Percentiles rank a stretch among this genome's conserved stretches.
Evolutionary conservation across 2,888 invertebrate species (phyloP).

Genomic region (Ichneumoninae sp.): DNA sequence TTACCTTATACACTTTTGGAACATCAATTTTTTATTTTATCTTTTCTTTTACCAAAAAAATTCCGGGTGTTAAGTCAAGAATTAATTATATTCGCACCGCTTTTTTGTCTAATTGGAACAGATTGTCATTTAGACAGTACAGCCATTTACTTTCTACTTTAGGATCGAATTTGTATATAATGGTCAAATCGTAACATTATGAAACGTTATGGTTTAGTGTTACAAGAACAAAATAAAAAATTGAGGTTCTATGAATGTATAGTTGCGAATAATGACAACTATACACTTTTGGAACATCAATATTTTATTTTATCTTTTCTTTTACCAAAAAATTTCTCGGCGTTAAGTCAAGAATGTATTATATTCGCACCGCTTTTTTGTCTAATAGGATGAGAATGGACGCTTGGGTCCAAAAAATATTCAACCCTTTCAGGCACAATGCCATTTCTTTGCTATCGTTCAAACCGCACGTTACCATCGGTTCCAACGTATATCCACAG

Average conservation of each 20-base stretch:
- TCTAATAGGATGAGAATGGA: background rate
- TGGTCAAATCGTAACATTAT: constrained; percentile 1
- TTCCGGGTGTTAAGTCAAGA: no score
- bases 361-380: no score
- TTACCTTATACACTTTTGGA: no score
- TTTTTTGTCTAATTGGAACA: background rate
- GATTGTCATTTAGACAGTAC: constrained; percentile 12
- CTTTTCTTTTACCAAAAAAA: no score
- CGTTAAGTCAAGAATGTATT: no score
- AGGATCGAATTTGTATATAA: background rate
- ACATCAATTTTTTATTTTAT: no score
- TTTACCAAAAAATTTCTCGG: no score
- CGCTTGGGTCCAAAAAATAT: background rate
- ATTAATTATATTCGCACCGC: no score
- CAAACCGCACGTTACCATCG: constrained; percentile 23
- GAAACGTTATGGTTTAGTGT: background rate
- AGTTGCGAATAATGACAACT: no score
- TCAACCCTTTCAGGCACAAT: background rate
- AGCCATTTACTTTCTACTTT: background rate
- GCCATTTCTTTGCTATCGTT: background rate
- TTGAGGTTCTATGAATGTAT: no score
- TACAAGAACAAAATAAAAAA: background rate
- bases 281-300: no score
- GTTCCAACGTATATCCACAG: constrained; percentile 26
- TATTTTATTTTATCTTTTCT: no score